Evolutionary conservation across 2,888 invertebrate species (phyloP).

Genomic region (Spisula subtruncata): DNA sequence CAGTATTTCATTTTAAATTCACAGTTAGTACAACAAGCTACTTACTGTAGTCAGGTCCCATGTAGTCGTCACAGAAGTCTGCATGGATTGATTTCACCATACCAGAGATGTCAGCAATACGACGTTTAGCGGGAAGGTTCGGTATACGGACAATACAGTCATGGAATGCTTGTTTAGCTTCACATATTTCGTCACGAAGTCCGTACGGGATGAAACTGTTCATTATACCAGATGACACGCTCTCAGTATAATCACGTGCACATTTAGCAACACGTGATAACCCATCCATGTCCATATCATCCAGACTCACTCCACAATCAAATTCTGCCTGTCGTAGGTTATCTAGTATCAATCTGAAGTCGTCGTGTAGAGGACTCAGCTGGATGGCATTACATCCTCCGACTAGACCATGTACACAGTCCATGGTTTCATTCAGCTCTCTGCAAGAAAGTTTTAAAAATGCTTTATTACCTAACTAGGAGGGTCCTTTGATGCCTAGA

Average conservation of each 20-base stretch:
- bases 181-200: slow-evolving; percentile 37
- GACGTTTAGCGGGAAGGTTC: slow-evolving; percentile 45
- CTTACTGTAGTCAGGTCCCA: neutral
- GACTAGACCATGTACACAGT: slow-evolving; percentile 37
- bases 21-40: neutral
- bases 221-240: neutral
- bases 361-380: neutral
- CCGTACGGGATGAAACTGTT: slow-evolving; percentile 30
- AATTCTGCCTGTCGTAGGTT: neutral
- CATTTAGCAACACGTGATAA: slow-evolving; percentile 37
- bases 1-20: too few species aligned
- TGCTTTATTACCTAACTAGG: neutral
- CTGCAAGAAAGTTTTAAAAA: slow-evolving; percentile 48
- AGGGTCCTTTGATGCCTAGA: too few species aligned
- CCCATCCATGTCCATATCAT: neutral
- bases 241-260: slow-evolving; percentile 23
- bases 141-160: slow-evolving; percentile 42
- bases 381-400: slow-evolving; percentile 52
- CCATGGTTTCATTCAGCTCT: slow-evolving; percentile 10
- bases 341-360: neutral
- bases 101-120: slow-evolving; percentile 28
- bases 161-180: slow-evolving; percentile 23
- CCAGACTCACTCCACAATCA: neutral
- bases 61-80: slow-evolving; percentile 49
- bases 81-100: slow-evolving; percentile 35